A percentile compares a stretch with the other conserved stretches of the same genome.
Conservation (phyloP, 2,797 vertebrate species). For the Remorina albescens region DNA sequence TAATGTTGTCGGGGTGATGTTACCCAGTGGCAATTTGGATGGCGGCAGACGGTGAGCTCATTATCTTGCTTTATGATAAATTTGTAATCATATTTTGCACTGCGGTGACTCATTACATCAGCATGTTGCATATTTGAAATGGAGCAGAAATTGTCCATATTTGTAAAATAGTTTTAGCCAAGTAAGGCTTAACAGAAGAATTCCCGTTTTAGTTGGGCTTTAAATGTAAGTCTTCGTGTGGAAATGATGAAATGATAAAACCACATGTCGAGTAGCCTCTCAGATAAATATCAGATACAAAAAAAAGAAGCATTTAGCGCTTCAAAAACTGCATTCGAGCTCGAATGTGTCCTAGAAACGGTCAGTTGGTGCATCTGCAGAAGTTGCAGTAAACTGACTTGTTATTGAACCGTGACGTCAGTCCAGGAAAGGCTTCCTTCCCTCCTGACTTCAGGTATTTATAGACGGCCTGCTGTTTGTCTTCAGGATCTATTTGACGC, state of each 20-base stretch:
- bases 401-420: constrained; percentile 61
- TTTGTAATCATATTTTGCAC: constrained; percentile 50
- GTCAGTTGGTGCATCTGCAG: not conserved
- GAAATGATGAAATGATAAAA: not conserved
- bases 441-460: constrained; percentile 69
- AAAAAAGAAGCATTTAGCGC: not conserved
- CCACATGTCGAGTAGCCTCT: no score
- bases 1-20: constrained; percentile 48
- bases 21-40: constrained; percentile 40
- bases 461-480: constrained; percentile 67
- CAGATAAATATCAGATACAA: not conserved
- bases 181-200: not conserved
- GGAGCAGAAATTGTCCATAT: constrained; percentile 15
- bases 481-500: constrained; percentile 63
- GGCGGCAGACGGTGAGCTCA: constrained; percentile 60
- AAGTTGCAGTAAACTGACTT: constrained; percentile 22
- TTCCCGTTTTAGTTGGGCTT: not conserved
- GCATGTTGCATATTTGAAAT: constrained; percentile 19
- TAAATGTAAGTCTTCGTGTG: not conserved
- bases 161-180: not conserved
- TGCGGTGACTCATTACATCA: constrained; percentile 47
- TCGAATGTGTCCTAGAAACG: not conserved
- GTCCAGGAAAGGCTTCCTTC: constrained; percentile 78
- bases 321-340: not conserved
- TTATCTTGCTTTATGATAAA: constrained; percentile 55